These are phyloP conservation scores for Galerucella pusilla DNA, from an alignment of 2,888 invertebrate species.

Conservation along the genomic window DNA sequence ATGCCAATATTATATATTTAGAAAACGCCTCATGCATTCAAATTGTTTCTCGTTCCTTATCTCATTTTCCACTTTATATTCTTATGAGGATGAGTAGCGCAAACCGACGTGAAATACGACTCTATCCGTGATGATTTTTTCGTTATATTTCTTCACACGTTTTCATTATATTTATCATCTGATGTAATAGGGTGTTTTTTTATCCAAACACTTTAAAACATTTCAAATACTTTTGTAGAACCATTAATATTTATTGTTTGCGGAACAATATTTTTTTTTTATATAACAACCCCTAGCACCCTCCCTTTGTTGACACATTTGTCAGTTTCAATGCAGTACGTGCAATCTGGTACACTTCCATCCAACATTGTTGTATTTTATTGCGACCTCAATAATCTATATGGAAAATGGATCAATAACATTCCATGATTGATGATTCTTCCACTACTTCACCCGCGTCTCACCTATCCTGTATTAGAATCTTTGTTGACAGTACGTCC, in stretches of 20 bases:
- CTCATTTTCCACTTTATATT: slow-evolving; percentile 26
- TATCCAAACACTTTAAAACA: not conserved
- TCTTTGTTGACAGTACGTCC: too few relatives aligned
- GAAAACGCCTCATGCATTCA: slow-evolving; percentile 26
- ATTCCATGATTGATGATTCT: too few relatives aligned
- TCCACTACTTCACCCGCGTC: too few relatives aligned
- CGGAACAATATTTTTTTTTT: too few relatives aligned
- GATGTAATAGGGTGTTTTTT: slow-evolving; percentile 5
- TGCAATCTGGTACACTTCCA: too few relatives aligned
- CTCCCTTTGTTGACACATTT: too few relatives aligned
- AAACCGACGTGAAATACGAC: slow-evolving; percentile 25
- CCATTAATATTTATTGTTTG: not conserved
- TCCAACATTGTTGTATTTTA: too few relatives aligned
- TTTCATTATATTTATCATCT: slow-evolving; percentile 25
- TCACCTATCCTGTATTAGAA: too few relatives aligned
- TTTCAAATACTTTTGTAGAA: not conserved
- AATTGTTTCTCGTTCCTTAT: slow-evolving; percentile 18
- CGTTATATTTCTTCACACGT: slow-evolving; percentile 17
- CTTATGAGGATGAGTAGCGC: slow-evolving; percentile 22
- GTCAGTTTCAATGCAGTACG: too few relatives aligned
- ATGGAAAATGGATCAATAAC: too few relatives aligned
- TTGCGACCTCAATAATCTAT: too few relatives aligned
- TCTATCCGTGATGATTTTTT: slow-evolving; percentile 29
- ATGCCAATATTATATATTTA: slow-evolving; percentile 23
- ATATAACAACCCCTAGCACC: too few relatives aligned